Base-by-base conservation (phyloP, 2,888 invertebrate genomes). In the Oxystoma pomonae region DNA sequence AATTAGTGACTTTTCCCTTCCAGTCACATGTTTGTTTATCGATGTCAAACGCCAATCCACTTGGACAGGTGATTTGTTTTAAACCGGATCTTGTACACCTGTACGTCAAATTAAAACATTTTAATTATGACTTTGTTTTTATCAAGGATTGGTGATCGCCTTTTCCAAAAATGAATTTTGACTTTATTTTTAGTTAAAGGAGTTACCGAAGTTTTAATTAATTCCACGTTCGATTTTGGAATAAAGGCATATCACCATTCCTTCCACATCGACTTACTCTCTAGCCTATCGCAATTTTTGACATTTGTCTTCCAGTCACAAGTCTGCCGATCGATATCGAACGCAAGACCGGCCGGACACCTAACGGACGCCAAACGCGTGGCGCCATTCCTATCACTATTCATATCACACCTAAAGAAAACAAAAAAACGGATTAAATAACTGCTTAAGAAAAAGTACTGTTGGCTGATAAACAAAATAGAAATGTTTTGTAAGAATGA, bases 21-120 rank as follows among this genome's bases (percentile, higher is more conserved):
- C 96, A 96, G 89, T 96, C 94, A 86, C 96, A 96, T 83, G 95
- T 96, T 87, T 96, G 96, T 88, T 94, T 95, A 86, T 93, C 91
- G 86, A 96, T 90, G 89, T 96, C 96, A 89, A 96, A 96, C 86
- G 94, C 90, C 88, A 96, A 88, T 86, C 95, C 95, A 83, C 93
- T 92, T 82, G 96, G 95, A 86, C 96, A 96, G 85, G 93, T 92
- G 87, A 96, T 93, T 89, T 92, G 91, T 91, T 92, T 93, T 87
- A 94, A 90, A 87, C 93, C 93, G 86, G 93, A 91, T 86, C 90
- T 92, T 87, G 93, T 94, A 89, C 94, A 94, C 90, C 90, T 91
- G 87, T 83, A 84, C 72, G 68, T 69, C 67, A 75, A 74, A 12
- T 35, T 35, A 12, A 35, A 35, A 35, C 3, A 35, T n/a, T n/a